Percentiles rank a stretch among this genome's conserved stretches.
These are phyloP conservation scores for Tiliqua scincoides DNA, from an alignment of 2,113 vertebrate species.

Conservation along the genomic window DNA sequence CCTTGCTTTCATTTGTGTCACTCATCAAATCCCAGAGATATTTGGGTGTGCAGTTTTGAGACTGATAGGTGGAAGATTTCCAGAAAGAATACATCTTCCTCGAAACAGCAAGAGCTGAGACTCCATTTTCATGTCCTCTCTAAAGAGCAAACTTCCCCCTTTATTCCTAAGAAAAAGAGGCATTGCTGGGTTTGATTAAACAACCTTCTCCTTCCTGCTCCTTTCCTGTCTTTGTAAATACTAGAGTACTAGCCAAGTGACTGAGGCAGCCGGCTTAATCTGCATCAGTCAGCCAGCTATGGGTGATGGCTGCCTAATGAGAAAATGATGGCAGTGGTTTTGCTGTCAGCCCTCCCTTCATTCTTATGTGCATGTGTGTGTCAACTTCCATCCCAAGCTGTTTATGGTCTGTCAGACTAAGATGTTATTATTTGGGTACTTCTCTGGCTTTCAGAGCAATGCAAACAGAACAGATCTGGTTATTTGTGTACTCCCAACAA, in stretches of 20 bases:
- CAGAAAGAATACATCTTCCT: not conserved
- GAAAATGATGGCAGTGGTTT: not conserved
- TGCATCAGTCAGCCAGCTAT: not conserved
- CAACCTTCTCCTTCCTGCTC: not conserved
- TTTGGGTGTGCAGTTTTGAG: not conserved
- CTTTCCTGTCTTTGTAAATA: not conserved
- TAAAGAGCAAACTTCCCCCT: too few species aligned
- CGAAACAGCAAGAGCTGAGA: not conserved
- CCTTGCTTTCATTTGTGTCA: not conserved
- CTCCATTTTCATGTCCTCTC: not conserved
- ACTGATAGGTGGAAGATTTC: not conserved
- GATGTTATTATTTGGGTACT: not conserved
- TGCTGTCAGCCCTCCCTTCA: not conserved
- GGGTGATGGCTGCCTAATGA: not conserved
- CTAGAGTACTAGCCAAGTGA: not conserved
- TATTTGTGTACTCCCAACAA: not conserved
- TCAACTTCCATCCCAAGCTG: not conserved
- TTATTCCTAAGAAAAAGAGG: not conserved
- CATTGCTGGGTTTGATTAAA: not conserved
- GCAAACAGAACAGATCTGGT: not conserved
- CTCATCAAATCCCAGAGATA: not conserved
- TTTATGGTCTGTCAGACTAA: not conserved
- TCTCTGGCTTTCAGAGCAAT: not conserved
- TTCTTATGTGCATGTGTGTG: not conserved
- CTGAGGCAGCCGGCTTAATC: not conserved